phyloP scores from a whole-genome alignment of 2,797 vertebrate genomes.

The Pitangus sulphuratus region DNA sequence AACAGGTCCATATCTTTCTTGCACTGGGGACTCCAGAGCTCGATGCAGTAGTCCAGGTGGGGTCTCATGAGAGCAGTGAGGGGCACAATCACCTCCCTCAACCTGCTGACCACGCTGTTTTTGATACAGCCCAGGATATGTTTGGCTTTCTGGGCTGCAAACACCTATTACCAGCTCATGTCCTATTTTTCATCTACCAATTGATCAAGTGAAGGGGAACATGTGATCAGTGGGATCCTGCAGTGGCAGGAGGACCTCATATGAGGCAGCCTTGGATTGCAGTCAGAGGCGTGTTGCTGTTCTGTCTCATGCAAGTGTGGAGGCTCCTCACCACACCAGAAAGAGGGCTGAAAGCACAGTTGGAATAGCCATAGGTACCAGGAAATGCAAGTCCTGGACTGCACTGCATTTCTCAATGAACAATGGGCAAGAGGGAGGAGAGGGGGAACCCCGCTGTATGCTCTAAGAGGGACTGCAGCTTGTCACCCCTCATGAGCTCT shows the following conservation, averaged over 20 bases:
- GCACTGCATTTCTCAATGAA: not conserved
- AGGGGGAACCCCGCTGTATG: not conserved
- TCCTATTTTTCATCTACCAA: not conserved
- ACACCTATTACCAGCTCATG: not conserved
- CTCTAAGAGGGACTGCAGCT: not conserved
- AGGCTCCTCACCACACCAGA: not conserved
- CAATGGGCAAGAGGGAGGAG: not conserved
- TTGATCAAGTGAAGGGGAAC: not conserved
- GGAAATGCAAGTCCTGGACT: not conserved
- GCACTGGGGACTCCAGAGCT: not conserved
- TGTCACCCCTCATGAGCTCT: not conserved
- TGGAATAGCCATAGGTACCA: rapidly evolving
- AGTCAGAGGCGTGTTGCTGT: not conserved
- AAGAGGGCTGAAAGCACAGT: not conserved
- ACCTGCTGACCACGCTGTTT: not conserved
- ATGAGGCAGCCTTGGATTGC: not conserved
- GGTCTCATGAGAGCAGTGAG: not conserved
- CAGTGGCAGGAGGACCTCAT: not conserved
- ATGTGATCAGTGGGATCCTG: rapidly evolving
- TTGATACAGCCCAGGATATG: not conserved
- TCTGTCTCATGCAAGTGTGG: rapidly evolving
- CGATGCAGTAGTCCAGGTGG: not conserved
- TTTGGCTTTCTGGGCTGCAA: not conserved
- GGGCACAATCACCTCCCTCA: not conserved
- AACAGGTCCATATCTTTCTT: not conserved